These are phyloP conservation scores for Danaus plexippus DNA, from an alignment of 1,140 invertebrate species.

Conservation along the genomic window DNA sequence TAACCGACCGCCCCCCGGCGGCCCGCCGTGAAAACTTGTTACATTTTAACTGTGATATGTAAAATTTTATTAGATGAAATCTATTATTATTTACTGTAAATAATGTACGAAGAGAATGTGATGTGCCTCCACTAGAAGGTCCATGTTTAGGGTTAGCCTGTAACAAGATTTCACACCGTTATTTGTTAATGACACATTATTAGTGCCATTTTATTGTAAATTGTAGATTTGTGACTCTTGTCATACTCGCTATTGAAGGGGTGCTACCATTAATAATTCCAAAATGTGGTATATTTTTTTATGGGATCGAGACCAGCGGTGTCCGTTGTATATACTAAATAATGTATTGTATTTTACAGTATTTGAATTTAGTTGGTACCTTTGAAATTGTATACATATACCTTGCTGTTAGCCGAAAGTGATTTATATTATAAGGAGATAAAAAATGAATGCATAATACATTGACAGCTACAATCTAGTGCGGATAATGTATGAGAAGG, in stretches of 20 bases:
- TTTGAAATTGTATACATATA: constrained; percentile 68
- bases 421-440: constrained; percentile 67
- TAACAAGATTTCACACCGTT: constrained; percentile 71
- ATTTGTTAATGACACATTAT: constrained; percentile 68
- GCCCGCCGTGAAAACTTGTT: constrained; percentile 66
- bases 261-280: constrained; percentile 74
- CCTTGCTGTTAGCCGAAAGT: constrained; percentile 62
- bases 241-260: constrained; percentile 73
- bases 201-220: constrained; percentile 72
- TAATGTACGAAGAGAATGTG: constrained; percentile 62
- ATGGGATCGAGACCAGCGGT: constrained; percentile 70
- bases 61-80: constrained; percentile 69
- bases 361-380: constrained; percentile 69
- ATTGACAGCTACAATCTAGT: constrained; percentile 64
- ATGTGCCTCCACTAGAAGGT: constrained; percentile 62
- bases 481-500: constrained; percentile 60
- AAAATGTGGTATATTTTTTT: constrained; percentile 71
- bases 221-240: constrained; percentile 71
- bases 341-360: constrained; percentile 71
- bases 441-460: constrained; percentile 60
- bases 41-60: constrained; percentile 72
- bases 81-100: constrained; percentile 65
- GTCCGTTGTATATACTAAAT: constrained; percentile 67
- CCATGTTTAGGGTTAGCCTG: constrained; percentile 67
- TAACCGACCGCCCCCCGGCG: constrained; percentile 44